Conservation (phyloP, 2,113 vertebrate species). For the Sturnira hondurensis region DNA sequence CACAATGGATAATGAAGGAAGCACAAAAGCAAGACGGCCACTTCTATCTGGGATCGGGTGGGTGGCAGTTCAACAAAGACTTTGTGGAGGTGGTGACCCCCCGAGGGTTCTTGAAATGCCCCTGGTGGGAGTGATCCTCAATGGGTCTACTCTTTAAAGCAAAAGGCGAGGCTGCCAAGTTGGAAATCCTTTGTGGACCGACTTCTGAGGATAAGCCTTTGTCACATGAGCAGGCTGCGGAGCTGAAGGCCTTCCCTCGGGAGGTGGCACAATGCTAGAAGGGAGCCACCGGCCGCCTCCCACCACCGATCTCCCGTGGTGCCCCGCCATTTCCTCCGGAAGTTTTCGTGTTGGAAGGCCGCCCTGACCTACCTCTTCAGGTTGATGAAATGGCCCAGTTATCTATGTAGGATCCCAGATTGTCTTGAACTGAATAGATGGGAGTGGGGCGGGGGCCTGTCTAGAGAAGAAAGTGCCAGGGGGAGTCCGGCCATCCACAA, state of each 20-base stretch:
- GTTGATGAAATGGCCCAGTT: constrained; percentile 48
- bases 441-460: neutral
- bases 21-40: neutral
- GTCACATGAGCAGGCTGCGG: neutral
- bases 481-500: constrained; percentile 19
- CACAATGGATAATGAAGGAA: neutral
- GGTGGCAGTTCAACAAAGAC: neutral
- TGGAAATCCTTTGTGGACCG: neutral
- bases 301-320: constrained; percentile 4
- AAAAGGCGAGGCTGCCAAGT: neutral
- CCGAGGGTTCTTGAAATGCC: neutral
- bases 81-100: neutral
- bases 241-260: neutral
- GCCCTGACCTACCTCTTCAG: constrained; percentile 32
- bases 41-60: neutral
- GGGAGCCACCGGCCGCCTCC: neutral
- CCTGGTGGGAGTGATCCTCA: neutral
- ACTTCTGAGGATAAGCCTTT: neutral
- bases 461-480: constrained; percentile 35
- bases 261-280: neutral
- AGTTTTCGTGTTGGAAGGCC: neutral
- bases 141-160: neutral
- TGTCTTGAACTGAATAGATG: constrained; percentile 38
- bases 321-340: constrained; percentile 40
- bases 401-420: constrained; percentile 23